Conservation (phyloP, 2,888 invertebrate species). For the Merodon equestris region DNA sequence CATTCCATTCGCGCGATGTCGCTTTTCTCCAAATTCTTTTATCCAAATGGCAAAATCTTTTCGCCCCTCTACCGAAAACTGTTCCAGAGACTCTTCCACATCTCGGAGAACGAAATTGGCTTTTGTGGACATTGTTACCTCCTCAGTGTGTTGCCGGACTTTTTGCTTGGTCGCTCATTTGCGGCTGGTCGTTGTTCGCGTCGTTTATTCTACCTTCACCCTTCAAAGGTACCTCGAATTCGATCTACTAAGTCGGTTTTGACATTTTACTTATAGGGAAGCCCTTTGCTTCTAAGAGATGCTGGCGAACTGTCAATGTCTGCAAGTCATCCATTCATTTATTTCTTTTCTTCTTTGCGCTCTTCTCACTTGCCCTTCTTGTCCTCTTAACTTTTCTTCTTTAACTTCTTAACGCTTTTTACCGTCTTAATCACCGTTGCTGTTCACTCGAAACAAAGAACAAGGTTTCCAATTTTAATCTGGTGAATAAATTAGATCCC, state of each 20-base stretch:
- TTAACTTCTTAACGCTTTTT: background rate
- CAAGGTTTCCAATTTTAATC: too few relatives aligned
- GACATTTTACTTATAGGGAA: slow-evolving; percentile 8
- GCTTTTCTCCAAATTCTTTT: slow-evolving; percentile 23
- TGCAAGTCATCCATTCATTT: slow-evolving; percentile 13
- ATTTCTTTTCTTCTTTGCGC: background rate
- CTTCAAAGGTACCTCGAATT: background rate
- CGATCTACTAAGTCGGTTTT: slow-evolving; percentile 15
- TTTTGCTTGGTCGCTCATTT: too few relatives aligned
- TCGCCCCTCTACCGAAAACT: background rate
- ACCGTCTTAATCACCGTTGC: too few relatives aligned
- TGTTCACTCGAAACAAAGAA: too few relatives aligned
- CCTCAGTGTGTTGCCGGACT: too few relatives aligned
- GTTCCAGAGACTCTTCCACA: slow-evolving; percentile 32
- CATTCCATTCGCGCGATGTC: slow-evolving; percentile 28
- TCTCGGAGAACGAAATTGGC: slow-evolving; percentile 18
- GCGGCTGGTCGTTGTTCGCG: background rate
- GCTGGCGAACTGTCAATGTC: slow-evolving; percentile 17
- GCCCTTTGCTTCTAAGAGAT: slow-evolving; percentile 6
- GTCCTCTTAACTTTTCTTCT: slow-evolving; percentile 11
- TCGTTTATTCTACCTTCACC: slow-evolving; percentile 4
- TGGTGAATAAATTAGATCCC: too few relatives aligned
- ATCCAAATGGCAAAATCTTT: slow-evolving; percentile 18
- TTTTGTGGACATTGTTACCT: too few relatives aligned
- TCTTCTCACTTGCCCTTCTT: background rate